Evolutionary conservation across 2,113 vertebrate species (phyloP).

Genomic region (zebrafish (Danio rerio)): GRCz12tu NC_133182.1:14249501-14250000

Average conservation of each 20-base stretch:
- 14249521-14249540: slow-evolving; percentile 74
- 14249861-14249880: too few relatives aligned
- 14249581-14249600: slow-evolving; percentile 82
- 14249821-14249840: too few relatives aligned
- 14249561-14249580: slow-evolving; percentile 86
- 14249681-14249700: neutral
- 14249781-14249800: too few relatives aligned
- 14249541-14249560: slow-evolving; percentile 75
- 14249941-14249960: neutral
- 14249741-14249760: too few relatives aligned
- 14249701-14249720: too few relatives aligned
- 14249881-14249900: too few relatives aligned
- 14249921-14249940: too few relatives aligned
- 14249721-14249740: too few relatives aligned
- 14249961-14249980: neutral
- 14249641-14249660: slow-evolving; percentile 86
- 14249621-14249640: slow-evolving; percentile 88
- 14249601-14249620: slow-evolving; percentile 85
- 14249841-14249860: too few relatives aligned
- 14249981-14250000: neutral
- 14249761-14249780: too few relatives aligned
- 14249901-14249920: too few relatives aligned
- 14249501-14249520: neutral
- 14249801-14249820: too few relatives aligned
- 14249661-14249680: neutral